Percentiles rank a stretch among this genome's conserved stretches.
Conservation (phyloP, 2,888 invertebrate species). For the Leucophenga maculata region DNA sequence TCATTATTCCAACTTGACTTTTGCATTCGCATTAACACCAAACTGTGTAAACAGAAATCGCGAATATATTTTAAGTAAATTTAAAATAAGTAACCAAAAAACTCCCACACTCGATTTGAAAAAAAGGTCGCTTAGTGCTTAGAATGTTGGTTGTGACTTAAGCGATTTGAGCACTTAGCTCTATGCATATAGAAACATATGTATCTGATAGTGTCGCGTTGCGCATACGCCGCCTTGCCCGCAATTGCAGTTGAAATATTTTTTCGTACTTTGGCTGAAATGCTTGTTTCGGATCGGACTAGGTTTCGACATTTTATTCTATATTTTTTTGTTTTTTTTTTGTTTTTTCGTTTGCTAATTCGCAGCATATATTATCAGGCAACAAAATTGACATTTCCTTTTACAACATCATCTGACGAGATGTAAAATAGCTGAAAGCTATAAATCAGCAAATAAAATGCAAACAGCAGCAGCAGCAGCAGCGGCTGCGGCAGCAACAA, state of each 20-base stretch:
- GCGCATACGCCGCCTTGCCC: constrained; percentile 39
- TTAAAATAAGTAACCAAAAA: no score
- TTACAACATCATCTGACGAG: constrained; percentile 51
- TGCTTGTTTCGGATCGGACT: no score
- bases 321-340: constrained; percentile 45
- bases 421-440: constrained; percentile 57
- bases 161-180: no score
- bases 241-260: constrained; percentile 2
- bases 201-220: constrained; percentile 4
- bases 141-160: no score
- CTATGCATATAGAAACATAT: no score
- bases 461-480: constrained; percentile 24
- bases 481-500: constrained; percentile 39
- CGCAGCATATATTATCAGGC: constrained; percentile 33
- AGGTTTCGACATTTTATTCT: constrained; percentile 41
- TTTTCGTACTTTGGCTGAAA: background rate
- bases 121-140: no score
- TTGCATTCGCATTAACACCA: no score
- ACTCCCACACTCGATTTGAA: no score
- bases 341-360: no score
- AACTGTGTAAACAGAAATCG: no score
- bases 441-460: constrained; percentile 55
- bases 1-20: no score
- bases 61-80: no score
- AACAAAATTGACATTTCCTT: constrained; percentile 64